Conservation (phyloP, 1,140 invertebrate species). For the Caerostris extrusa region DNA sequence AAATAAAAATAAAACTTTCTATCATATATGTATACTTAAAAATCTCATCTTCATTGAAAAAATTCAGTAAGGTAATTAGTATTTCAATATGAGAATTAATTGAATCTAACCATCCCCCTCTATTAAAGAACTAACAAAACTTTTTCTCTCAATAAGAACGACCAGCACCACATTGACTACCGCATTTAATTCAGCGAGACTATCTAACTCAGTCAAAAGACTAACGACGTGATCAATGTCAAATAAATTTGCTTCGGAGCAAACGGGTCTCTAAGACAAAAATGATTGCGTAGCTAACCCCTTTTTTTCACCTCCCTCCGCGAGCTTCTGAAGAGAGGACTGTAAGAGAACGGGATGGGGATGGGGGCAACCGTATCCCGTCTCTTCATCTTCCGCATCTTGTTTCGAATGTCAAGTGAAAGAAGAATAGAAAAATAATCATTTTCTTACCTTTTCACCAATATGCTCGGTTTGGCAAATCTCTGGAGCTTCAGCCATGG, state of each 20-base stretch:
- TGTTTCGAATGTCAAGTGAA: neutral
- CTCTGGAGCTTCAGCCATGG: constrained; percentile 45
- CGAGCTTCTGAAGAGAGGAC: neutral
- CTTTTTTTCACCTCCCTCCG: neutral
- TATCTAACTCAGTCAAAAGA: neutral
- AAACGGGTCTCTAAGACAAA: neutral
- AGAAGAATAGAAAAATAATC: neutral
- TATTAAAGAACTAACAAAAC: no score
- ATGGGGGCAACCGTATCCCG: neutral
- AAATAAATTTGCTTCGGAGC: neutral
- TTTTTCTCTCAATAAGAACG: no score
- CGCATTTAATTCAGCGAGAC: no score
- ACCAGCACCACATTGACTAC: no score
- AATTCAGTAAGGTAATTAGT: no score
- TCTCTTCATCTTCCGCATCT: neutral
- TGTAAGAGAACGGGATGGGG: neutral
- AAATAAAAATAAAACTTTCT: no score
- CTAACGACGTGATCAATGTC: neutral
- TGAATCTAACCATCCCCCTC: no score
- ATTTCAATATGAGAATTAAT: no score
- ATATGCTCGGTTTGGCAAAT: constrained; percentile 5
- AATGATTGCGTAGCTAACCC: neutral
- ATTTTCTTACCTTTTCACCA: constrained; percentile 14
- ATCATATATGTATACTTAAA: no score
- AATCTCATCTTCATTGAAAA: no score